Conservation (phyloP, 2,888 invertebrate species). For the Philereme vetulata region DNA sequence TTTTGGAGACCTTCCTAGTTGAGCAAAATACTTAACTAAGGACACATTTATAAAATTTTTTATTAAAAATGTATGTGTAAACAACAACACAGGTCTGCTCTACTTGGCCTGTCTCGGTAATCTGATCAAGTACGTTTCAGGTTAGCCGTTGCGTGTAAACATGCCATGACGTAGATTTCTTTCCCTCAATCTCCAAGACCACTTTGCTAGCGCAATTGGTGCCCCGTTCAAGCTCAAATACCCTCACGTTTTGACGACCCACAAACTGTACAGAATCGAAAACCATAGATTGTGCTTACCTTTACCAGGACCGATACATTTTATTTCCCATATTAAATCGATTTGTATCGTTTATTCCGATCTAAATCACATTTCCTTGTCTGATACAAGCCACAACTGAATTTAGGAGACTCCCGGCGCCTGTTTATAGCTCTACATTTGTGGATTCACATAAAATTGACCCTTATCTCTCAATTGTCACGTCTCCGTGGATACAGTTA, state of each 20-base stretch:
- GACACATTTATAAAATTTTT: no score
- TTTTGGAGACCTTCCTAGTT: no score
- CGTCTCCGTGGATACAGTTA: conserved; percentile 31
- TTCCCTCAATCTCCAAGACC: no score
- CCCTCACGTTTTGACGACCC: neutral
- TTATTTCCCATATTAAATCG: conserved; percentile 13
- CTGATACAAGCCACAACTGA: conserved; percentile 16
- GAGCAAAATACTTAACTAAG: no score
- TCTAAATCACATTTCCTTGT: conserved; percentile 22
- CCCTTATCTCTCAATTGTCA: conserved; percentile 39
- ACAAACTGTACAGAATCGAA: neutral
- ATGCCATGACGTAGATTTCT: no score
- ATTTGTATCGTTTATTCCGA: conserved; percentile 16
- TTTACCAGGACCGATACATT: conserved; percentile 2
- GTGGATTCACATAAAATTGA: conserved; percentile 29
- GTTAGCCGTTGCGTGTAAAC: no score
- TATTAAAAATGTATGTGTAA: no score
- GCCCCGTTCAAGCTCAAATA: neutral
- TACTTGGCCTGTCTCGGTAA: no score
- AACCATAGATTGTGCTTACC: neutral
- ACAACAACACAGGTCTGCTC: no score
- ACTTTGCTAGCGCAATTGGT: no score
- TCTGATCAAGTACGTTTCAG: no score
- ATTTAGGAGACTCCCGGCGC: conserved; percentile 30
- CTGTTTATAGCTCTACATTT: conserved; percentile 33